Evolutionary conservation across 2,113 vertebrate genomes (phyloP), one percentile per base, ranked within the genome.

Genomic region (Sakesphorus luctuosus): DNA sequence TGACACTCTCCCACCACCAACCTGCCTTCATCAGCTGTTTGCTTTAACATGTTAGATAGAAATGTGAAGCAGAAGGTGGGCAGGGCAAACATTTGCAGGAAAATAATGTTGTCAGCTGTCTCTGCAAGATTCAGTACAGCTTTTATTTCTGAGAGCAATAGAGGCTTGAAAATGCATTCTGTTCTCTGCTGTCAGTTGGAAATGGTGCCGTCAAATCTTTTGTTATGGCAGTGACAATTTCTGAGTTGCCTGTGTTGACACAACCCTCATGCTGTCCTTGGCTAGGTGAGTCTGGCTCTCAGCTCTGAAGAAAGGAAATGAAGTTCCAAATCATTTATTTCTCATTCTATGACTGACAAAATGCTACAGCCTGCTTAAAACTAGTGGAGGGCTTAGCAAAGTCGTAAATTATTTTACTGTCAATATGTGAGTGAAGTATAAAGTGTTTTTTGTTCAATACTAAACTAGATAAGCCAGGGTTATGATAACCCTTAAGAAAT

Each of bases 51-150:
- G 0, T 73, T 66, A 92, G 75, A 24, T 25, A 90, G 88, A 40
- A 92, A 93, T 74, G 43, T 63, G 90, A 89, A 95, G 75, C 94
- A 94, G 94, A 96, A 95, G 90, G 96, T 97, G 72, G 96, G 94
- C 90, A 90, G 94, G 88, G 26, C 72, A 95, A 81, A 90, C 83
- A 74, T 85, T 94, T 93, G 82, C 68, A 88, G 85, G 83, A 88
- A 94, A 94, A 96, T 50, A 84, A 92, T 86, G 65, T 65, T 24
- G 19, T 89, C 92, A 96, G 86, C 76, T 92, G 88, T 65, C 52
- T 92, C 63, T 63, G 72, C 14, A 88, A 91, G 78, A 81, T 63
- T 90, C 79, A 81, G 55, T 29, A 59, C 33, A 52, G 43, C 2
- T n/a, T 52, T 94, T 77, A 72, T 50, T 83, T 61, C 47, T 88